A percentile compares a stretch with the other conserved stretches of the same genome.
Conservation (phyloP, 2,888 invertebrate genomes). For the Drosophila prostipennis region DNA sequence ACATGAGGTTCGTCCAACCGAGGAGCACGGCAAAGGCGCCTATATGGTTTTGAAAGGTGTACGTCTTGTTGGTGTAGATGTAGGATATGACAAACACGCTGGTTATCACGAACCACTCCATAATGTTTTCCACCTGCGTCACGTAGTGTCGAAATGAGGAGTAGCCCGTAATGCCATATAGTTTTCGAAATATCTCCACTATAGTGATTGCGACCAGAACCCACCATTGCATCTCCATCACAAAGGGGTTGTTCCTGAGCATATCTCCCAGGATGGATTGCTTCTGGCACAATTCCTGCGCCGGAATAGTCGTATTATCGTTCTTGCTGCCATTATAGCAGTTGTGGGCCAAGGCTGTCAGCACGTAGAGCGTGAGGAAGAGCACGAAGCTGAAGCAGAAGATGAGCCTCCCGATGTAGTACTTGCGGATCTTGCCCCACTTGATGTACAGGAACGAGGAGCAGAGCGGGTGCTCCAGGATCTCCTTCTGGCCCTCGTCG, state of each 20-base stretch:
- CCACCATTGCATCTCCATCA: constrained; percentile 94
- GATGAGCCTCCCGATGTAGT: constrained; percentile 91
- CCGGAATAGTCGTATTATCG: constrained; percentile 89
- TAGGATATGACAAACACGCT: constrained; percentile 94
- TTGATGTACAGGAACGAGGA: constrained; percentile 94
- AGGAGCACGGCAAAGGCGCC: constrained; percentile 94
- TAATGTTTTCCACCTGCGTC: constrained; percentile 92
- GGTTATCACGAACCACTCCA: constrained; percentile 94
- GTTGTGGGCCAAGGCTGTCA: constrained; percentile 92
- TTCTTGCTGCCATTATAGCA: constrained; percentile 93
- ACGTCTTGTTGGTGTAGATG: constrained; percentile 90
- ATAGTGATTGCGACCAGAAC: constrained; percentile 91
- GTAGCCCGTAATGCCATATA: constrained; percentile 92
- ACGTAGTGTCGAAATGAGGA: constrained; percentile 92
- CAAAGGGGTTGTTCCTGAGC: constrained; percentile 89
- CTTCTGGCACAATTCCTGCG: constrained; percentile 90
- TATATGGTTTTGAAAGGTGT: constrained; percentile 94
- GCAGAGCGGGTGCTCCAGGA: constrained; percentile 93
- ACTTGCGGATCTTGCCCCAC: constrained; percentile 95
- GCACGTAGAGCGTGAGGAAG: constrained; percentile 91
- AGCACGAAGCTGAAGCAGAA: constrained; percentile 92
- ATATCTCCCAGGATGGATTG: constrained; percentile 91
- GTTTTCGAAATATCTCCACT: constrained; percentile 91
- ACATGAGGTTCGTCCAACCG: constrained; percentile 95
- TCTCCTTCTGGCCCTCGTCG: constrained; percentile 94